Evolutionary conservation across 2,888 invertebrate species (phyloP).

Genomic region (Lamellibrachia columna): DNA sequence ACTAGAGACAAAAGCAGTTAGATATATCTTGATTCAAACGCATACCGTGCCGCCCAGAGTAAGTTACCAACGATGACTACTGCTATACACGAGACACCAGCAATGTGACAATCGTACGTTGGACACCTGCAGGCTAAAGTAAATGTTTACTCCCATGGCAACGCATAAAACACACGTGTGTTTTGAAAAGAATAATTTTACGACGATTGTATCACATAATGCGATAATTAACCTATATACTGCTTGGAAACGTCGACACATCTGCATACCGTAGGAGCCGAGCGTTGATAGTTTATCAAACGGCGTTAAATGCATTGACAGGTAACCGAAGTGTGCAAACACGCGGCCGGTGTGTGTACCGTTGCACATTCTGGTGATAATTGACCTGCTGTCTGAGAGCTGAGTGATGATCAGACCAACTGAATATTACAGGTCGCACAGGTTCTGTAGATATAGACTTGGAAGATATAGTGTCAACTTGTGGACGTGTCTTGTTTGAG

Average conservation of each 20-base stretch:
- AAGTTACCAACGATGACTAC: not conserved
- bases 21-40: not conserved
- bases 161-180: conserved; percentile 16
- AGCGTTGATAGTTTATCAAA: not conserved
- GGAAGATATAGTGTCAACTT: not conserved
- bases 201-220: not conserved
- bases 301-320: not conserved
- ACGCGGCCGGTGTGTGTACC: not conserved
- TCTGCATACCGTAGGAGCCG: not conserved
- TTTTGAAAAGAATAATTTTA: conserved; percentile 12
- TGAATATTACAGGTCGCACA: not conserved
- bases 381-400: not conserved
- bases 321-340: not conserved
- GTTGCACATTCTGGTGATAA: not conserved
- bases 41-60: not conserved
- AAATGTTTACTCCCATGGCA: conserved; percentile 1
- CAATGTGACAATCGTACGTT: not conserved
- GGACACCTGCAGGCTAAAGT: not conserved
- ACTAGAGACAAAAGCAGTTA: not conserved
- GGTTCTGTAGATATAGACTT: not conserved
- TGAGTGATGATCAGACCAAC: not conserved
- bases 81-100: not conserved
- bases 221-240: not conserved
- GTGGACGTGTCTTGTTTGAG: not conserved
- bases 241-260: not conserved